Percentiles rank a stretch among this genome's conserved stretches.
These are phyloP conservation scores for Trichopoda pennipes DNA, from an alignment of 2,888 invertebrate species.

Conservation along the genomic window DNA sequence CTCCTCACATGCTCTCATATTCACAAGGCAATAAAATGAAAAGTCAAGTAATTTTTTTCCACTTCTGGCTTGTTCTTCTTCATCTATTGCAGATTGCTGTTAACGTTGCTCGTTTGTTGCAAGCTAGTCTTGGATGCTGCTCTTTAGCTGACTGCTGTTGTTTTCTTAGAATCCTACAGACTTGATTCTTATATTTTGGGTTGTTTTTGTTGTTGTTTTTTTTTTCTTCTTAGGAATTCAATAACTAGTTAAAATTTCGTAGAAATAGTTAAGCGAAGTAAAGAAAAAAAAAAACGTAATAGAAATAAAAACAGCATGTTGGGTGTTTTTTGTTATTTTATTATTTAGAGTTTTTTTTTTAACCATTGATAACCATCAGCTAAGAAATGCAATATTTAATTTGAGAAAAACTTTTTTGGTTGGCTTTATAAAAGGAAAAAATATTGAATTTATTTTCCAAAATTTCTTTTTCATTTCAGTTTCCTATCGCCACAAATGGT, in stretches of 20 bases:
- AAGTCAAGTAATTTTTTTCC: constrained; percentile 50
- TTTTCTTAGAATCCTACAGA: constrained; percentile 59
- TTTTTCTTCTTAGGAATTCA: constrained; percentile 64
- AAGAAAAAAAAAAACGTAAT: constrained; percentile 32
- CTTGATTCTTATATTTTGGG: constrained; percentile 46
- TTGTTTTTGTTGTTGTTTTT: constrained; percentile 37
- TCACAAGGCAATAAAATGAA: constrained; percentile 49
- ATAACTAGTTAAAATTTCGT: constrained; percentile 66
- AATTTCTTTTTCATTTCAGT: neutral
- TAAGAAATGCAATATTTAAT: constrained; percentile 63
- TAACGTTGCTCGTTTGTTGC: neutral
- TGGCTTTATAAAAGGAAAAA: constrained; percentile 14
- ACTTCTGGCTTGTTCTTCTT: constrained; percentile 2
- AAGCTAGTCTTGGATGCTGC: constrained; percentile 48
- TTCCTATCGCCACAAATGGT: neutral
- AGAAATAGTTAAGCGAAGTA: constrained; percentile 62
- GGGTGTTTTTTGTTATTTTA: constrained; percentile 20
- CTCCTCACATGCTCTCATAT: no score
- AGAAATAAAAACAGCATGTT: constrained; percentile 59
- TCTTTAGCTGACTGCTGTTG: constrained; percentile 24
- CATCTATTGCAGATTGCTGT: constrained; percentile 15
- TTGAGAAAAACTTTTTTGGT: constrained; percentile 35
- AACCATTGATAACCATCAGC: constrained; percentile 66
- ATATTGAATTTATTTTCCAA: constrained; percentile 33
- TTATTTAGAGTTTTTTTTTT: neutral